phyloP scores from a whole-genome alignment of 2,113 vertebrate species.

The Archilochus colubris region DNA sequence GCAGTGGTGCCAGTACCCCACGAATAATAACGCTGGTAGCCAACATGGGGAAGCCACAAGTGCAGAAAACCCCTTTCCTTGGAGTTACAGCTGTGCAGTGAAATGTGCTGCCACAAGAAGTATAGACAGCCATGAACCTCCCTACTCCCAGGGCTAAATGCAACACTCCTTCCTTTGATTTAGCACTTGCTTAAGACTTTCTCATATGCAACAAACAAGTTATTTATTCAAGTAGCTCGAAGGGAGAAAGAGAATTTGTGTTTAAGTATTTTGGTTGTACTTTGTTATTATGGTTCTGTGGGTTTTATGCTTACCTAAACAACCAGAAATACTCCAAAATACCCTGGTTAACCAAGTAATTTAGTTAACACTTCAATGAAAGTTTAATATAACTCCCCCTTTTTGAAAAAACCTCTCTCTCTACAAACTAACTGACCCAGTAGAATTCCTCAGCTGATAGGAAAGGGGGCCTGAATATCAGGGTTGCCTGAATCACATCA shows the following conservation, averaged over 20 bases:
- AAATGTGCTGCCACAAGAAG: neutral
- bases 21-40: neutral
- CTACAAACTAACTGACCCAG: neutral
- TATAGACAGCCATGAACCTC: neutral
- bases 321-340: slow-evolving; percentile 14
- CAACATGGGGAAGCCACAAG: accelerated
- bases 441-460: neutral
- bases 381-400: neutral
- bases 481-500: neutral
- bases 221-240: neutral
- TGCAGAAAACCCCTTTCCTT: neutral
- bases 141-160: neutral
- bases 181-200: neutral
- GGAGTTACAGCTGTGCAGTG: accelerated
- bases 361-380: slow-evolving; percentile 1
- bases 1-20: neutral
- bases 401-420: neutral
- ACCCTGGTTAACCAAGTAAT: neutral
- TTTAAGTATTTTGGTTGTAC: neutral
- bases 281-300: slow-evolving; percentile 6
- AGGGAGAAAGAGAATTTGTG: neutral
- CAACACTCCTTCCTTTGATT: neutral
- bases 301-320: slow-evolving; percentile 10
- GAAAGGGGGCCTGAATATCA: neutral
- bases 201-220: neutral